These are phyloP conservation scores for Ochlodes sylvanus DNA, from an alignment of 2,888 invertebrate genomes.

Conservation along the genomic window DNA sequence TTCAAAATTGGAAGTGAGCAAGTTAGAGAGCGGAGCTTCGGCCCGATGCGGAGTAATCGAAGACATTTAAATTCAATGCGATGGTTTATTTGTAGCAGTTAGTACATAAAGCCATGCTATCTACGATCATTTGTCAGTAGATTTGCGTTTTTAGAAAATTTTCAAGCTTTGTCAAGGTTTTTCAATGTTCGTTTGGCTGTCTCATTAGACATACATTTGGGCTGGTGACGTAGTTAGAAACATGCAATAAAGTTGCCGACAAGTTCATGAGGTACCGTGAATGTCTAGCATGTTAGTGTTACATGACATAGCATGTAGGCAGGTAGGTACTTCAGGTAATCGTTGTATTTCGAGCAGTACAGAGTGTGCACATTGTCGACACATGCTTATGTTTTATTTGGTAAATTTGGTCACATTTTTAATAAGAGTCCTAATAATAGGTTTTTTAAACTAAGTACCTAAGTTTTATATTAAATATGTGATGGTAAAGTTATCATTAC, in stretches of 20 bases:
- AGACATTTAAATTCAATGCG: conserved; percentile 39
- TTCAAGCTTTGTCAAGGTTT: conserved; percentile 21
- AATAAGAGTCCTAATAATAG: too few species aligned
- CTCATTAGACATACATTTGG: not conserved
- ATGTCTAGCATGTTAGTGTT: not conserved
- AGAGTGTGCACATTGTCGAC: not conserved
- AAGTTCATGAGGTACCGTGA: conserved; percentile 4
- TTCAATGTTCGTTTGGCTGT: not conserved
- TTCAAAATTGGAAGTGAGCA: conserved; percentile 43
- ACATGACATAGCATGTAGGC: not conserved
- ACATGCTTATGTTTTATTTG: too few species aligned
- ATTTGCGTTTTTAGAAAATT: conserved; percentile 20
- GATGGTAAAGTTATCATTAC: too few species aligned
- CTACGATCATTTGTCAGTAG: conserved; percentile 14
- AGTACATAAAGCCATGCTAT: conserved; percentile 12
- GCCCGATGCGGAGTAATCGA: conserved; percentile 15
- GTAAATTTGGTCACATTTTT: too few species aligned
- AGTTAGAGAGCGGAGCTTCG: conserved; percentile 13
- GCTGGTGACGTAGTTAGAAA: not conserved
- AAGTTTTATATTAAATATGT: too few species aligned
- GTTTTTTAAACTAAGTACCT: too few species aligned
- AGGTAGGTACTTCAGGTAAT: not conserved
- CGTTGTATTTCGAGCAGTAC: not conserved
- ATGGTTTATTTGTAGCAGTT: conserved; percentile 24
- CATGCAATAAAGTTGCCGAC: conserved; percentile 15